These are phyloP conservation scores for Lonchura striata DNA, from an alignment of 2,113 vertebrate genomes.

Conservation along the genomic window DNA sequence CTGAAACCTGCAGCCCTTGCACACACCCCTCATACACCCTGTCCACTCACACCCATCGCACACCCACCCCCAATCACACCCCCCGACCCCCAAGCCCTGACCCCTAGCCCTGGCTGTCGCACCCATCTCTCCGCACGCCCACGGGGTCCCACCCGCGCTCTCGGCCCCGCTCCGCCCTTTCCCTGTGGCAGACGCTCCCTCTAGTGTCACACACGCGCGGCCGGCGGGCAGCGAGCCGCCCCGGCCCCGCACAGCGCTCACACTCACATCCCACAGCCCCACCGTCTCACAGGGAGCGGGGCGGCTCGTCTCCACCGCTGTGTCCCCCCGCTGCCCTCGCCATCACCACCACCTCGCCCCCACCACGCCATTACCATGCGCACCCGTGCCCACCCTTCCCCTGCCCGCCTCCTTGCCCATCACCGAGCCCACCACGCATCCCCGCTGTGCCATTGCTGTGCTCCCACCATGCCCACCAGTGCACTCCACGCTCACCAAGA, in stretches of 20 bases:
- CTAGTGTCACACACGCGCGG: not conserved
- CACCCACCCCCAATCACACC: not conserved
- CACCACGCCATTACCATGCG: fast-evolving
- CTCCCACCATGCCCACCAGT: not conserved
- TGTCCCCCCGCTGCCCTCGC: no score
- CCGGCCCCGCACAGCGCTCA: not conserved
- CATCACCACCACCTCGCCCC: not conserved
- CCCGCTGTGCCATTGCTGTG: not conserved
- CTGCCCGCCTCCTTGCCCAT: not conserved
- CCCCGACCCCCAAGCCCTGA: not conserved
- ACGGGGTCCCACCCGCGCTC: not conserved
- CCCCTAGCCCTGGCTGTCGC: not conserved
- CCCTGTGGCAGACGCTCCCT: conserved; percentile 13
- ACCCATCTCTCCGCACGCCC: not conserved
- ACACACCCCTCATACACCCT: not conserved
- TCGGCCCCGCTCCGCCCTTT: not conserved
- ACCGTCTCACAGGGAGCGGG: not conserved
- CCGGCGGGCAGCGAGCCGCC: not conserved
- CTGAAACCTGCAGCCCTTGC: not conserved
- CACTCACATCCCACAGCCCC: no score
- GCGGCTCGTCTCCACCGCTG: not conserved
- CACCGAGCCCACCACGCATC: not conserved
- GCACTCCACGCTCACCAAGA: no score
- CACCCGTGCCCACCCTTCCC: not conserved
- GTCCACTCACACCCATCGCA: not conserved